Base-by-base conservation (phyloP, 2,888 invertebrate genomes). In the Sinodicranocentrus sp. region DNA sequence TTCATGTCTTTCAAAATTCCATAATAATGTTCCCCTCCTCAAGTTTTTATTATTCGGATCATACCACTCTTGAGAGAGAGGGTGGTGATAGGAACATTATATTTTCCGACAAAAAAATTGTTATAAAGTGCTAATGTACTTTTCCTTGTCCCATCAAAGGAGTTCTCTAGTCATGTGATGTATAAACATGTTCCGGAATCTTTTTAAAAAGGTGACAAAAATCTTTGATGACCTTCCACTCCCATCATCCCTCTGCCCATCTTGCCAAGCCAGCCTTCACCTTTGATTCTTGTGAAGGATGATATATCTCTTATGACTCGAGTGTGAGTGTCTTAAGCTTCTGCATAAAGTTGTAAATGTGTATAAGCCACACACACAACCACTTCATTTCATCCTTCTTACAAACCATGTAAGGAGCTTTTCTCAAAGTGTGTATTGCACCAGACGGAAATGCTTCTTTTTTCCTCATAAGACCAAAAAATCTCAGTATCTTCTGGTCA, bases 401-500 rank as follows among this genome's bases (percentile, higher is more conserved):
- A 33, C 33, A 33, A 10, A 33, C 10, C 33, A 33, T 33, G 33
- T 33, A 33, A 33, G 33, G 5, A 33, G 33, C 33, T 33, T 10
- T 6, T 6, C 33, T n/a, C n/a, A n/a, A n/a, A n/a, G n/a, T n/a
- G n/a, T n/a, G n/a, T n/a, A 33, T 3, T 33, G 33, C 48, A 48
- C 2, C 48, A 48, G 48, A 48, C 48, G 48, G 48, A 48, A 48
- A 48, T 48, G 48, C 39, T 39, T 39, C 48, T 15, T 48, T 48
- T 48, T 48, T 5, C 57, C 3, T 23, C 21, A 48, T 19, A 57
- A 23, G 15, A 23, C 39, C 39, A 57, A 57, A 57, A 57, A 80
- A 80, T 80, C 80, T 80, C 67, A 54, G 72, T 80, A 80, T 80
- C 80, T 80, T 72, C 57, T 44, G 80, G 80, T 80, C 80, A 80